A percentile compares a stretch with the other conserved stretches of the same genome.
These are phyloP conservation scores for Apeltes quadracus DNA, from an alignment of 2,113 vertebrate genomes.

Conservation along the genomic window DNA sequence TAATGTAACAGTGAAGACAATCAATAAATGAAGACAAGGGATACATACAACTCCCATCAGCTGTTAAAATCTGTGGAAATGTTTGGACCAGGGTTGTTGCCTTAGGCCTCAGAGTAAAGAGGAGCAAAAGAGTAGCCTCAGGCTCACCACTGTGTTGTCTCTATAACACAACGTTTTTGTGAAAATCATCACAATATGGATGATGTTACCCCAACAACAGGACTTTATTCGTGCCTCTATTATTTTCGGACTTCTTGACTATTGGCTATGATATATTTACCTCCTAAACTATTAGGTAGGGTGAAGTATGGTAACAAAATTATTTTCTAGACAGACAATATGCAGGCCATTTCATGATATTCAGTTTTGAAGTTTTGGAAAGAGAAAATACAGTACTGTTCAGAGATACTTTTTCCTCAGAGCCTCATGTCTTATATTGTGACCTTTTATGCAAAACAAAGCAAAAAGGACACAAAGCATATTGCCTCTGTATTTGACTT, in stretches of 20 bases:
- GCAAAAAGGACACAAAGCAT: conserved; percentile 16
- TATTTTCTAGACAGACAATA: neutral
- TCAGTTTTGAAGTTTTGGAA: neutral
- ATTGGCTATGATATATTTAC: neutral
- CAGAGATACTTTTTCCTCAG: neutral
- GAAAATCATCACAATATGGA: conserved; percentile 8
- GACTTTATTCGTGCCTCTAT: conserved; percentile 2
- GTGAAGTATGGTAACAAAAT: neutral
- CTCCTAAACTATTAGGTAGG: neutral
- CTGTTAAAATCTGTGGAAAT: conserved; percentile 21
- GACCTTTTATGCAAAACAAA: conserved; percentile 20
- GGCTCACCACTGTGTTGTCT: conserved; percentile 24
- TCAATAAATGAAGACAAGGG: conserved; percentile 19
- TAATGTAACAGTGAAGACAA: neutral
- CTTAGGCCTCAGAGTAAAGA: conserved; percentile 46
- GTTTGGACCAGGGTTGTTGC: conserved; percentile 26
- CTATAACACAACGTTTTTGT: conserved; percentile 10
- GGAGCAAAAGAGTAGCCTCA: conserved; percentile 45
- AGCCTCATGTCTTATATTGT: neutral
- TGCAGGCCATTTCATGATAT: neutral
- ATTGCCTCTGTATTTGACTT: conserved; percentile 36
- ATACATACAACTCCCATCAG: conserved; percentile 8
- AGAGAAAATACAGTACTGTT: neutral
- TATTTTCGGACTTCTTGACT: neutral
- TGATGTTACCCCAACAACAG: neutral